These are phyloP conservation scores for Aptenodytes forsteri DNA, from an alignment of 2,113 vertebrate species.

Conservation along the genomic window DNA sequence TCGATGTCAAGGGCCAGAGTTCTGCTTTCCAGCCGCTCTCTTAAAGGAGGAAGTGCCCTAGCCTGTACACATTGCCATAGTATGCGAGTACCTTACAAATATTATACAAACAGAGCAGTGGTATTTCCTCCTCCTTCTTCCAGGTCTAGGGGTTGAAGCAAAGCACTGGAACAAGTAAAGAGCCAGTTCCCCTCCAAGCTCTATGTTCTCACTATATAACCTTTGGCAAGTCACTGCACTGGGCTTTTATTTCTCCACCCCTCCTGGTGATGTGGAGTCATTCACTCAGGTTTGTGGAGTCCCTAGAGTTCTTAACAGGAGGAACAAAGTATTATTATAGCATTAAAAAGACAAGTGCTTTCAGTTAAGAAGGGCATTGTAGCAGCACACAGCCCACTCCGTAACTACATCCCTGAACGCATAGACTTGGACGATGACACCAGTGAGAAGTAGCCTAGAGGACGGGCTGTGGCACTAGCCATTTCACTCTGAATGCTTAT, in stretches of 20 bases:
- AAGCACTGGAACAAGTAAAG: neutral
- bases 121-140: constrained; percentile 34
- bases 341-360: neutral
- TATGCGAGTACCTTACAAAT: neutral
- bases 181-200: neutral
- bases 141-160: neutral
- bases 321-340: neutral
- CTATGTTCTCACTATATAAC: neutral
- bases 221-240: neutral
- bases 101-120: neutral
- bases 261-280: neutral
- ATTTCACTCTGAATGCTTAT: neutral
- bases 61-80: neutral
- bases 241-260: neutral
- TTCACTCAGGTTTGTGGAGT: constrained; percentile 4
- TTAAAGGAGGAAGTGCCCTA: neutral
- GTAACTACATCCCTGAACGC: neutral
- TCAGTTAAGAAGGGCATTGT: neutral
- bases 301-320: neutral
- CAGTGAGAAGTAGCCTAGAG: neutral
- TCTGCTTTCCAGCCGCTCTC: neutral
- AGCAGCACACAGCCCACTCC: neutral
- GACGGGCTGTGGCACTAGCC: neutral
- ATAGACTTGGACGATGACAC: neutral
- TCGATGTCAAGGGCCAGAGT: neutral